Evolutionary conservation across 2,113 vertebrate species (phyloP), one percentile per base, ranked within the genome.

Genomic region (Varanus salvator): DNA sequence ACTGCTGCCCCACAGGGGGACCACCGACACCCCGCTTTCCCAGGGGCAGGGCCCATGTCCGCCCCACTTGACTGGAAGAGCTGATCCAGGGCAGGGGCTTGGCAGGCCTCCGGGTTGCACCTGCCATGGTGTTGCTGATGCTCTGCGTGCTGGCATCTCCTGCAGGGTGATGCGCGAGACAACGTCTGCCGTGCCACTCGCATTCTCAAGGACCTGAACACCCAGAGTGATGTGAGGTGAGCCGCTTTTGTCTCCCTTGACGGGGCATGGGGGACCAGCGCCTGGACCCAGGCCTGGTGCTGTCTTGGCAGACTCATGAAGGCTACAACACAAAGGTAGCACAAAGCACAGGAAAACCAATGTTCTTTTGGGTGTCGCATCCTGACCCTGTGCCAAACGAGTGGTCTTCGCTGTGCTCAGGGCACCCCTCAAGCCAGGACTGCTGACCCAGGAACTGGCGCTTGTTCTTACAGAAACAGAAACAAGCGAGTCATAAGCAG

Each of bases 221-320:
- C 17, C 57, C n/a, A 8, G 66, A 14, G 3, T 21, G 2, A 0
- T 0, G 31, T 23, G 72, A 21, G 60, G 90, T 87, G 27, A 84
- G 90, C 11, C 15, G 1, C 44, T 2, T 44, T 2, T 3, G 2
- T 14, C 7, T 5, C 4, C 0, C 19, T 21, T 0, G 15, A n/a
- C 3, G 15, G 54, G 31, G 29, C 1, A 8, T 15, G 48, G 23
- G 74, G 74, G n/a, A 44, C 38, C 38, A 44, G 3, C 38, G 38
- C 38, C 38, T 44, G 38, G 38, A 44, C 38, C 38, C 38, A 44
- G 38, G 38, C 38, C 38, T 44, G 38, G 38, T 44, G 38, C 38
- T 44, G 38, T 44, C 38, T 44, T 44, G 38, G 38, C 38, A n/a
- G 4, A 14, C 31, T 74, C 3, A 1, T 74, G 29, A 34, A 29